phyloP scores from a whole-genome alignment of 2,888 invertebrate species.

The Epinotia ramella region DNA sequence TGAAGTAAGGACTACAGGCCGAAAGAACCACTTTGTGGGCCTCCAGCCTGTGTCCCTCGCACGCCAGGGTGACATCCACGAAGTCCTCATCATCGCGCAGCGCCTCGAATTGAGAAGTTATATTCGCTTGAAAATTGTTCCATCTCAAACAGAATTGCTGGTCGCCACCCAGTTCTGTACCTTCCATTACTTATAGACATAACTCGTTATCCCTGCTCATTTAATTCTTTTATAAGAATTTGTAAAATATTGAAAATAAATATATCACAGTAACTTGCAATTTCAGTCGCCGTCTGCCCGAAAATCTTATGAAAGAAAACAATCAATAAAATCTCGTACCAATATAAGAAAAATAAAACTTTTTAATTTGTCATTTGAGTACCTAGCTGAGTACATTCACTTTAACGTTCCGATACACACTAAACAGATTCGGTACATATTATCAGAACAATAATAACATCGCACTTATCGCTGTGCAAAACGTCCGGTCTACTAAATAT shows the following conservation, averaged over 20 bases:
- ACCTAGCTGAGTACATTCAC: slow-evolving; percentile 82
- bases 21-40: slow-evolving; percentile 95
- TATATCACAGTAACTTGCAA: slow-evolving; percentile 86
- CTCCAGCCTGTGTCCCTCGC: slow-evolving; percentile 92
- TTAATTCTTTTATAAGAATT: slow-evolving; percentile 85
- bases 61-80: slow-evolving; percentile 94
- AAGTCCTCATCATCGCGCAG: slow-evolving; percentile 94
- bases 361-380: slow-evolving; percentile 84
- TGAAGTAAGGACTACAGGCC: slow-evolving; percentile 95
- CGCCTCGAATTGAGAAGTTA: slow-evolving; percentile 94
- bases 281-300: slow-evolving; percentile 86
- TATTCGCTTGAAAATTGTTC: slow-evolving; percentile 95
- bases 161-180: slow-evolving; percentile 88
- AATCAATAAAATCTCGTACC: slow-evolving; percentile 86
- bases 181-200: slow-evolving; percentile 86
- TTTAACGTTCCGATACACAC: slow-evolving; percentile 78
- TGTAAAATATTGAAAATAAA: slow-evolving; percentile 84
- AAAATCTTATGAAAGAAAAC: slow-evolving; percentile 86
- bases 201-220: slow-evolving; percentile 86
- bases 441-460: background rate
- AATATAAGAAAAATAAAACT: slow-evolving; percentile 86
- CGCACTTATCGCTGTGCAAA: background rate
- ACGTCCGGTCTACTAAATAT: background rate
- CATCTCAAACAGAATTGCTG: slow-evolving; percentile 96
- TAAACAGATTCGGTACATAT: slow-evolving; percentile 23